Evolutionary conservation across 2,888 invertebrate genomes (phyloP).

Genomic region (Gnatocerus cornutus): DNA sequence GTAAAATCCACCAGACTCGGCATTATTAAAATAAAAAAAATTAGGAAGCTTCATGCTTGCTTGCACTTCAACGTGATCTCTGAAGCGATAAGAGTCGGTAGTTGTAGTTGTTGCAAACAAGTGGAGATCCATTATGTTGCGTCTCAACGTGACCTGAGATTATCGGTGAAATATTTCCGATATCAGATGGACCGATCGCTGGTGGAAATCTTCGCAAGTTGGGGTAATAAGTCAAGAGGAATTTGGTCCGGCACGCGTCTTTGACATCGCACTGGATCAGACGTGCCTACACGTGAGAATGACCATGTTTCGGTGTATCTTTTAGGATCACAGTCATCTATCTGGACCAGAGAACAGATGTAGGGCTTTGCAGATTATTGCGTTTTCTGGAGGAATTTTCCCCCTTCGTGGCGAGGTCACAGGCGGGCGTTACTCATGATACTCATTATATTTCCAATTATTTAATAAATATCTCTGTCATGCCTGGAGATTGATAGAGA

Average conservation of each 20-base stretch:
- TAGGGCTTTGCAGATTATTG: constrained; percentile 46
- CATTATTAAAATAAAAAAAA: neutral
- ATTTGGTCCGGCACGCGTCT: constrained; percentile 60
- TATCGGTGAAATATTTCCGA: constrained; percentile 45
- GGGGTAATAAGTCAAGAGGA: constrained; percentile 61
- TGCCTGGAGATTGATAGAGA: constrained; percentile 53
- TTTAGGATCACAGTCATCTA: constrained; percentile 43
- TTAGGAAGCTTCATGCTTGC: neutral
- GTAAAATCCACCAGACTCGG: no score
- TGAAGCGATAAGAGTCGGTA: neutral
- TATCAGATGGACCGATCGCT: constrained; percentile 59
- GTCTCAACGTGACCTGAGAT: constrained; percentile 32
- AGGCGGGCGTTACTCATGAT: constrained; percentile 36
- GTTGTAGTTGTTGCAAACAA: constrained; percentile 25
- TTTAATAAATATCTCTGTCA: constrained; percentile 56
- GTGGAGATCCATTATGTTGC: constrained; percentile 24
- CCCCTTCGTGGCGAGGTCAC: constrained; percentile 24
- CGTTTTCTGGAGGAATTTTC: constrained; percentile 9
- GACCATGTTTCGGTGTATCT: constrained; percentile 48
- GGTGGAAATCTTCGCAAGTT: constrained; percentile 60
- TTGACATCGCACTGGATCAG: constrained; percentile 57
- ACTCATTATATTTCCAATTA: constrained; percentile 53
- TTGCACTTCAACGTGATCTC: neutral
- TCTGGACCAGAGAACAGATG: constrained; percentile 46
- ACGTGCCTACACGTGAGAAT: constrained; percentile 56